A percentile compares a stretch with the other conserved stretches of the same genome.
These are phyloP conservation scores for Xestia rhomboidea DNA, from an alignment of 2,888 invertebrate genomes.

Conservation along the genomic window DNA sequence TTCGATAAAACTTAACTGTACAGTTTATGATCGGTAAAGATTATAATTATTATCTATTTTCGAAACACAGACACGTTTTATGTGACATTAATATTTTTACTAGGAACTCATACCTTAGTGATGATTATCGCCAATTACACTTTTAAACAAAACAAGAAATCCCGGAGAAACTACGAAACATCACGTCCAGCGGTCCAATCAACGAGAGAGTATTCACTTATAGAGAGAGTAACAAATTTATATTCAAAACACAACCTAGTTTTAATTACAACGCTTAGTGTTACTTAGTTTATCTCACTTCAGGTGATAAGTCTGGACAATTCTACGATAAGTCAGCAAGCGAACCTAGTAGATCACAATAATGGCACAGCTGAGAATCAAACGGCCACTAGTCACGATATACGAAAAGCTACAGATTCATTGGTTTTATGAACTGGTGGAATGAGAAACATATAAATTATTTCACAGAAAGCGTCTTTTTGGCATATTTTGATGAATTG, in stretches of 20 bases:
- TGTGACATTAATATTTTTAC: background rate
- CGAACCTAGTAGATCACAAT: slow-evolving; percentile 36
- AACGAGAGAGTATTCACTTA: slow-evolving; percentile 23
- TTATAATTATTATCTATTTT: slow-evolving; percentile 5
- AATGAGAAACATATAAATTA: too few species aligned
- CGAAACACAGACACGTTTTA: background rate
- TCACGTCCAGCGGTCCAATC: slow-evolving; percentile 13
- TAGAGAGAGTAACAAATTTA: slow-evolving; percentile 5
- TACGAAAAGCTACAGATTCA: slow-evolving; percentile 28
- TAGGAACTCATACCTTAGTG: background rate
- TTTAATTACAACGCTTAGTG: slow-evolving; percentile 50
- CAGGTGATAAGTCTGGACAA: slow-evolving; percentile 40
- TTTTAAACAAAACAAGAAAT: slow-evolving; percentile 16
- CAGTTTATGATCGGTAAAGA: background rate
- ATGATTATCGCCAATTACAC: background rate
- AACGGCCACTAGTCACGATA: slow-evolving; percentile 51
- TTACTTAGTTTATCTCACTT: slow-evolving; percentile 32
- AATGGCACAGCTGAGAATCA: slow-evolving; percentile 36
- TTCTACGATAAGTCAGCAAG: slow-evolving; percentile 38
- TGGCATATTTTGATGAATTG: too few species aligned
- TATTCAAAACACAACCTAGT: slow-evolving; percentile 28
- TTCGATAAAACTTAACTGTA: background rate
- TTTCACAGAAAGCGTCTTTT: too few species aligned
- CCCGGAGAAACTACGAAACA: background rate
- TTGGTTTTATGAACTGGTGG: too few species aligned